Evolutionary conservation across 2,888 invertebrate genomes (phyloP).

Genomic region (Pandemis heparana): DNA sequence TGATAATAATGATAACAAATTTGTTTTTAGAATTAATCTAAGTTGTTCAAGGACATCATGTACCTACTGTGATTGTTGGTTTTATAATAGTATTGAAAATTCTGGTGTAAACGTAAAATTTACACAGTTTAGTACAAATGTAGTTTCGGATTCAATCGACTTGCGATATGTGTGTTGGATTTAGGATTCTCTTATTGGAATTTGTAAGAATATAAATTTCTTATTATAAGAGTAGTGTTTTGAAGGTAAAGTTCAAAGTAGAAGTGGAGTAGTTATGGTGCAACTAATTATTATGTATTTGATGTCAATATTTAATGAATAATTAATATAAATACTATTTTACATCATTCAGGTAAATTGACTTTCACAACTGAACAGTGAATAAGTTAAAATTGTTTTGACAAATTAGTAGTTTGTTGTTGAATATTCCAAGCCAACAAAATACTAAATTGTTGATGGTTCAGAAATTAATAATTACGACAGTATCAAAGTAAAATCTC

Average conservation of each 20-base stretch:
- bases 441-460: neutral
- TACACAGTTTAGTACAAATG: slow-evolving; percentile 28
- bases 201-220: slow-evolving; percentile 38
- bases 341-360: neutral
- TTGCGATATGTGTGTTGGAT: slow-evolving; percentile 11
- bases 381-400: neutral
- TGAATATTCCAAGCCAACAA: neutral
- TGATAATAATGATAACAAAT: slow-evolving; percentile 3
- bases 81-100: slow-evolving; percentile 8
- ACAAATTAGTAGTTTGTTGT: neutral
- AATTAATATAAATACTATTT: slow-evolving; percentile 1
- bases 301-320: slow-evolving; percentile 31
- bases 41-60: slow-evolving; percentile 9
- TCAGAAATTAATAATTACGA: neutral
- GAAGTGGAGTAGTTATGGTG: slow-evolving; percentile 26
- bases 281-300: slow-evolving; percentile 18
- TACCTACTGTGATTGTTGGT: slow-evolving; percentile 30
- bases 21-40: slow-evolving; percentile 2
- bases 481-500: neutral
- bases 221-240: slow-evolving; percentile 34
- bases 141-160: slow-evolving; percentile 14
- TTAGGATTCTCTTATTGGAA: slow-evolving; percentile 30
- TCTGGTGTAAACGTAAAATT: slow-evolving; percentile 10
- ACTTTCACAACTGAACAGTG: neutral
- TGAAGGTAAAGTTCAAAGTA: slow-evolving; percentile 13